Evolutionary conservation across 2,797 vertebrate species (phyloP).

Genomic region (Anabacerthia variegaticeps): DNA sequence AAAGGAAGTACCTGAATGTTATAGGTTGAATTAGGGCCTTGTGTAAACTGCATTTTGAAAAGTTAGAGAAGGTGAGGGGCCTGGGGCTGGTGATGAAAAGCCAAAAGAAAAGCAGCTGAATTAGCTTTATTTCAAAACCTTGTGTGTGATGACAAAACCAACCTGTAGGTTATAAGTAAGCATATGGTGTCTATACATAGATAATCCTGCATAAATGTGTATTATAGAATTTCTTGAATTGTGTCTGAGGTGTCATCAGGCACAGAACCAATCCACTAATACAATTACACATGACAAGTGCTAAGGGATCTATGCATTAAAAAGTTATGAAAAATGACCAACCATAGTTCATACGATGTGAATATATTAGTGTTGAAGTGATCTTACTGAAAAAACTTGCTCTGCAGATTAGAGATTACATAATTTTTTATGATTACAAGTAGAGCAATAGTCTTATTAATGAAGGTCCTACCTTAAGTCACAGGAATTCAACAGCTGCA

Average conservation of each 20-base stretch:
- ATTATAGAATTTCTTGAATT: background rate
- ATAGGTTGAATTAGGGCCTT: background rate
- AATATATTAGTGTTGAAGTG: background rate
- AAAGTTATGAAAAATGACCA: background rate
- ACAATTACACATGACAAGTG: background rate
- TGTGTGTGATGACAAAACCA: background rate
- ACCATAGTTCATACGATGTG: background rate
- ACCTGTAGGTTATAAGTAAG: background rate
- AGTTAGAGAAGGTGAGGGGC: background rate
- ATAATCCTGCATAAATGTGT: background rate
- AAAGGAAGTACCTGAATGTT: background rate
- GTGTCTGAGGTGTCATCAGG: background rate
- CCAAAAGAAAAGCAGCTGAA: background rate
- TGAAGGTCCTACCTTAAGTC: background rate
- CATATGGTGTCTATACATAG: accelerated
- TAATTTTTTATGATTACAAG: background rate
- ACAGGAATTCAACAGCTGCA: background rate
- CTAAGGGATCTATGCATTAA: background rate
- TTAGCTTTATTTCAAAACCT: background rate
- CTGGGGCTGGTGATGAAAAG: background rate
- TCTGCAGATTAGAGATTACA: background rate
- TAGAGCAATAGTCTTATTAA: background rate
- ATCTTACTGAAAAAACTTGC: background rate
- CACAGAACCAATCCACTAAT: background rate
- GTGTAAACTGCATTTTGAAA: background rate